phyloP scores from a whole-genome alignment of 1,140 invertebrate genomes.

The Drosophila murphyi region DNA sequence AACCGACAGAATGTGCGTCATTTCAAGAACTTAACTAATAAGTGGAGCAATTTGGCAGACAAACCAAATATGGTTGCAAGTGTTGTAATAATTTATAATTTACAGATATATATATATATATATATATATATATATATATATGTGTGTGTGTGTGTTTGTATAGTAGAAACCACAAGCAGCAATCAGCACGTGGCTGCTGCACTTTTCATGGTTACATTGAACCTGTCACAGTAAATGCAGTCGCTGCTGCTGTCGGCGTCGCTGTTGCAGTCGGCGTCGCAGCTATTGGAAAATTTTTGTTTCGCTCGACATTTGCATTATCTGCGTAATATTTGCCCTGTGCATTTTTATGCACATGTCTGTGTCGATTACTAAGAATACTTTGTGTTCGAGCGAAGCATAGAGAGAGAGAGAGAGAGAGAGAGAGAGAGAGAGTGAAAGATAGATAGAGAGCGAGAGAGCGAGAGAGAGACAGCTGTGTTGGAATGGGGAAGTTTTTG shows the following conservation, averaged over 20 bases:
- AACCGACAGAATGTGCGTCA: neutral
- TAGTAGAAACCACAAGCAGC: neutral
- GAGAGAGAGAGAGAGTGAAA: neutral
- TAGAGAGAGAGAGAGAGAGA: neutral
- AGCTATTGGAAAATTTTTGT: constrained; percentile 72
- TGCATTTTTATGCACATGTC: neutral
- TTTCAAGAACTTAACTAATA: neutral
- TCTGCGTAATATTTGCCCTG: constrained; percentile 40
- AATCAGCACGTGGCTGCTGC: constrained; percentile 42
- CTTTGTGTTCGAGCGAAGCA: neutral
- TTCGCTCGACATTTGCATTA: constrained; percentile 65
- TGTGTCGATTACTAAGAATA: constrained; percentile 31
- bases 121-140: neutral
- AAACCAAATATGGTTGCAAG: neutral
- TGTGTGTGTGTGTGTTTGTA: neutral
- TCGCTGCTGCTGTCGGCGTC: constrained; percentile 15
- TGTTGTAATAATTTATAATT: neutral
- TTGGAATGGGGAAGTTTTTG: constrained; percentile 31
- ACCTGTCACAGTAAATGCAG: constrained; percentile 46
- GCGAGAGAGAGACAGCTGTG: constrained; percentile 11
- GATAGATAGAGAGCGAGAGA: constrained; percentile 15
- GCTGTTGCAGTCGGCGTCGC: constrained; percentile 18
- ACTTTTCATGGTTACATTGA: constrained; percentile 75
- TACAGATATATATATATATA: neutral
- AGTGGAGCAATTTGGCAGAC: neutral